Evolutionary conservation across 2,797 vertebrate genomes (phyloP).

Genomic region (Rhodeus uyekii): DNA sequence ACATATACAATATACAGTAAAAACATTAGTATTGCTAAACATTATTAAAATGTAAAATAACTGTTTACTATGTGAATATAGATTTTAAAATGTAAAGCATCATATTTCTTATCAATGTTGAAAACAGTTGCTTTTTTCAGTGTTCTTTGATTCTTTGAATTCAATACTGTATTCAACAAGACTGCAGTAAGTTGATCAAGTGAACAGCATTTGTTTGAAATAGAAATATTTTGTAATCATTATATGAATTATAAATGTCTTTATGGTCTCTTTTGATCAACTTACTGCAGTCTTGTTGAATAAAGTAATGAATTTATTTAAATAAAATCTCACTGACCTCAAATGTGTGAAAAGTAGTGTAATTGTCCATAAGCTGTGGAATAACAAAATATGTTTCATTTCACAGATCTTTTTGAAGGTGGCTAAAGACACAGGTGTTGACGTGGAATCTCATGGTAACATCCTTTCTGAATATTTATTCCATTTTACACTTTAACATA

Average conservation of each 20-base stretch:
- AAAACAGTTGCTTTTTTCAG: background rate
- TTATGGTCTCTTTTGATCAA: background rate
- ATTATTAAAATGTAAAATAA: too few species aligned
- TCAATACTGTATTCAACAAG: too few species aligned
- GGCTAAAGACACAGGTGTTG: slow-evolving; percentile 91
- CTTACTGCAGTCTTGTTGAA: background rate
- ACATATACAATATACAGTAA: too few species aligned
- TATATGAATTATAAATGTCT: background rate
- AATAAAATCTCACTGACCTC: background rate
- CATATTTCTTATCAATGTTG: background rate
- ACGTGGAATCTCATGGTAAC: slow-evolving; percentile 84
- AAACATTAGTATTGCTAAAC: too few species aligned
- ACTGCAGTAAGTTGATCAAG: too few species aligned
- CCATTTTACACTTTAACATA: slow-evolving; percentile 11
- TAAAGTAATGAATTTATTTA: background rate
- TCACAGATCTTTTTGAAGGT: slow-evolving; percentile 89
- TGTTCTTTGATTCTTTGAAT: too few species aligned
- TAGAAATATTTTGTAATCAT: background rate
- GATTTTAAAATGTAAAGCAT: too few species aligned
- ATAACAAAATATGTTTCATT: background rate
- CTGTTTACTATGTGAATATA: too few species aligned
- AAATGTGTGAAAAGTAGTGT: background rate
- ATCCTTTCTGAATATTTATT: background rate
- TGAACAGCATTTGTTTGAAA: background rate
- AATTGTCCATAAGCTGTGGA: background rate